Evolutionary conservation across 2,113 vertebrate species (phyloP).

Genomic region (Eubucco bourcierii): DNA sequence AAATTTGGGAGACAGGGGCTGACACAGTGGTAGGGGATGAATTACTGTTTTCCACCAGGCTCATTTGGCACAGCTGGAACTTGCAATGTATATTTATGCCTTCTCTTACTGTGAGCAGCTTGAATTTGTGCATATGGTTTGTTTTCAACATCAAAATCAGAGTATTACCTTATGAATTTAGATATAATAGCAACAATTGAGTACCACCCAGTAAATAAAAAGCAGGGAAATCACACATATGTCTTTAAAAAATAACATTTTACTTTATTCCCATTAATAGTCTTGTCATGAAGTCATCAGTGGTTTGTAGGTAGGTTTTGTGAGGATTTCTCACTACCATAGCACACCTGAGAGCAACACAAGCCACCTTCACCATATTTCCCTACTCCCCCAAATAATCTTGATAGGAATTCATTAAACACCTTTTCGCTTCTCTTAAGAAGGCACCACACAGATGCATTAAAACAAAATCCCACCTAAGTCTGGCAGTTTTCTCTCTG

Average conservation of each 20-base stretch:
- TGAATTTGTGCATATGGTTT: neutral
- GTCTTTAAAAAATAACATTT: neutral
- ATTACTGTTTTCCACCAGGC: neutral
- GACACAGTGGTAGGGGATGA: neutral
- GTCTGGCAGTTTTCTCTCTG: neutral
- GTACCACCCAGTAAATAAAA: neutral
- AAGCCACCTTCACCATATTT: neutral
- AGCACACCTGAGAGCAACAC: neutral
- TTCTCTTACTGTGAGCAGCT: neutral
- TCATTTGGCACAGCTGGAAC: neutral
- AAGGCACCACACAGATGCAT: neutral
- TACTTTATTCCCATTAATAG: neutral
- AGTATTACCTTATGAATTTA: neutral
- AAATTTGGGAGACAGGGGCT: neutral
- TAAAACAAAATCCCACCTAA: neutral
- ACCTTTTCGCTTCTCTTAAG: neutral
- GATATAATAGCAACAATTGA: neutral
- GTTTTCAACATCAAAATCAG: neutral
- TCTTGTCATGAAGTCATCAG: neutral
- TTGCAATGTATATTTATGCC: neutral
- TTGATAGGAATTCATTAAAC: neutral
- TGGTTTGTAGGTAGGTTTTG: neutral
- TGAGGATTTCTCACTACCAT: neutral
- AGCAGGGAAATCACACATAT: neutral
- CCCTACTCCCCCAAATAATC: neutral